Conservation (phyloP, 2,797 vertebrate genomes). For the Manis javanica region DNA sequence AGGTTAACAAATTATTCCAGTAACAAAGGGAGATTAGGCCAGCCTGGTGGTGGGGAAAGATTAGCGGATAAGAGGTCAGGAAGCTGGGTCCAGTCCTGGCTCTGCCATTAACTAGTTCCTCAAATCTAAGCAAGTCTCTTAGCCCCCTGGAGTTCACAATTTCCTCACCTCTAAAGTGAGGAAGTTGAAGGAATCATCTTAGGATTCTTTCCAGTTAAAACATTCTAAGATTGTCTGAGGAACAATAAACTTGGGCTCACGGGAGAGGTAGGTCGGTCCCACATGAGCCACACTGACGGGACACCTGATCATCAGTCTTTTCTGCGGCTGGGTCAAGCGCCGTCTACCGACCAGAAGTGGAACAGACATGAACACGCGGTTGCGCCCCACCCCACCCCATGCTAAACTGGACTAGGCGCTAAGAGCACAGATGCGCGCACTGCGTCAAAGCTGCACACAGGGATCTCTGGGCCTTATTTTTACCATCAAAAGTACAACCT, state of each 20-base stretch:
- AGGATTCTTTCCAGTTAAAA: conserved; percentile 14
- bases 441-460: background rate
- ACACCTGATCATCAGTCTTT: background rate
- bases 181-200: conserved; percentile 53
- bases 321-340: background rate
- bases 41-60: background rate
- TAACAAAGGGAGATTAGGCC: background rate
- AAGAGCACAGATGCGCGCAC: background rate
- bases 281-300: background rate
- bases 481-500: background rate
- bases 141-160: conserved; percentile 34
- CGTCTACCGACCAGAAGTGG: background rate
- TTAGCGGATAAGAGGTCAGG: background rate
- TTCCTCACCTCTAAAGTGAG: conserved; percentile 66
- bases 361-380: background rate
- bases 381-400: fast-evolving
- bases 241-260: background rate
- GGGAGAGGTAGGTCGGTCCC: background rate
- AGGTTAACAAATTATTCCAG: background rate
- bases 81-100: background rate
- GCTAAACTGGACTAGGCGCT: no score
- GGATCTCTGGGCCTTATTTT: background rate
- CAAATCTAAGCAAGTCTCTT: conserved; percentile 30
- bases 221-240: conserved; percentile 31
- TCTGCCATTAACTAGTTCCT: background rate